phyloP scores from a whole-genome alignment of 2,113 vertebrate species.

The Daphoenositta chrysoptera region DNA sequence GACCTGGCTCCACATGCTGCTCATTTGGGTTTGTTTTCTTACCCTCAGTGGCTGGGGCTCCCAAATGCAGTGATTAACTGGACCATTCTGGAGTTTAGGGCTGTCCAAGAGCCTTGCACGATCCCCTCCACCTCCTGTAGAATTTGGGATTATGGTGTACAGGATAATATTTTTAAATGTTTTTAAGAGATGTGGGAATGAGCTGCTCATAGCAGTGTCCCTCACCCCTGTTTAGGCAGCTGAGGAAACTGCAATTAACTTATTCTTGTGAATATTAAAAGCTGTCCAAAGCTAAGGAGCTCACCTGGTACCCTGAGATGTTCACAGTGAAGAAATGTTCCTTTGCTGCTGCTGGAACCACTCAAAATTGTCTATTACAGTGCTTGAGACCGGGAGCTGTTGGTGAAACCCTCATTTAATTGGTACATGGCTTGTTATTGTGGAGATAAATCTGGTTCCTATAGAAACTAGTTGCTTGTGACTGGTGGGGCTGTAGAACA shows the following conservation, averaged over 20 bases:
- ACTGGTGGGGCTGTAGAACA: neutral
- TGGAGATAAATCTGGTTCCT: constrained; percentile 13
- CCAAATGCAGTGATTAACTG: neutral
- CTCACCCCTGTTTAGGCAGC: neutral
- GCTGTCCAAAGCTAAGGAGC: neutral
- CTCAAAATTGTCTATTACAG: neutral
- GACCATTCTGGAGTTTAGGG: neutral
- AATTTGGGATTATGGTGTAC: neutral
- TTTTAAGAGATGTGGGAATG: neutral
- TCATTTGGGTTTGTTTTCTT: constrained; percentile 15
- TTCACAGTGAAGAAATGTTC: neutral
- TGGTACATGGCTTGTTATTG: neutral
- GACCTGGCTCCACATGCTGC: neutral
- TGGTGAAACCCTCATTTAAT: neutral
- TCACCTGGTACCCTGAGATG: neutral
- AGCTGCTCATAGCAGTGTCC: neutral
- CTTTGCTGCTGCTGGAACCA: neutral
- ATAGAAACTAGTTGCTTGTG: constrained; percentile 2
- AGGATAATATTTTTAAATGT: neutral
- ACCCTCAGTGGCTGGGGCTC: neutral
- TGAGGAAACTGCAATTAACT: neutral
- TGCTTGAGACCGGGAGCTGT: neutral
- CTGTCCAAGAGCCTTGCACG: neutral
- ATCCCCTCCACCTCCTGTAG: neutral
- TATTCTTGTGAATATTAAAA: neutral